These are phyloP conservation scores for Scaptomyza caliginosa DNA, from an alignment of 2,888 invertebrate genomes.

Conservation along the genomic window DNA sequence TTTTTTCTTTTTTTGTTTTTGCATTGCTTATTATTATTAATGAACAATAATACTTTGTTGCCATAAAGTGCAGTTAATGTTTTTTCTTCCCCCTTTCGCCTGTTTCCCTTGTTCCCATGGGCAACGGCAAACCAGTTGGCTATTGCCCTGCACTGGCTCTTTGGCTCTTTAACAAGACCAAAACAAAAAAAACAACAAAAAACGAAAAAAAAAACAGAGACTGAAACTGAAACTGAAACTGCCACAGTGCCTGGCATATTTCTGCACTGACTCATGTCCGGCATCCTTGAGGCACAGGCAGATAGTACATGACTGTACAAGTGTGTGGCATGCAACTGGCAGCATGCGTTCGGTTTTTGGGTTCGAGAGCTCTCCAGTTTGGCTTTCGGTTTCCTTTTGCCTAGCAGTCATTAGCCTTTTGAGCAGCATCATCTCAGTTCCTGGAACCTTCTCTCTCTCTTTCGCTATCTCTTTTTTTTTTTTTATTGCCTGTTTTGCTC, in stretches of 20 bases:
- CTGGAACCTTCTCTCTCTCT: constrained; percentile 53
- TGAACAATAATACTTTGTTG: not conserved
- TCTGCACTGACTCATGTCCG: constrained; percentile 56
- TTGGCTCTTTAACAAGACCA: constrained; percentile 12
- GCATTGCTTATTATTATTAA: no score
- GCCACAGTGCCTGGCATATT: constrained; percentile 37
- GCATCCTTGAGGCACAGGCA: constrained; percentile 51
- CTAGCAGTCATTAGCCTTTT: constrained; percentile 75
- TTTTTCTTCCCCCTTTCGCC: not conserved
- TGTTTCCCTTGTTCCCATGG: constrained; percentile 5
- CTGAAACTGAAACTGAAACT: constrained; percentile 9
- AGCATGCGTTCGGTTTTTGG: constrained; percentile 8
- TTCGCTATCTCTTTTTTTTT: constrained; percentile 1
- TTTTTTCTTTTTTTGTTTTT: no score
- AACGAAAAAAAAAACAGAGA: constrained; percentile 21
- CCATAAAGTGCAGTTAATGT: not conserved
- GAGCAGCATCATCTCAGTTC: constrained; percentile 55
- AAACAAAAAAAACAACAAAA: not conserved
- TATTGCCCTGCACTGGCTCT: constrained; percentile 18
- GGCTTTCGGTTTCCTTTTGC: constrained; percentile 21
- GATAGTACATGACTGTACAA: constrained; percentile 47
- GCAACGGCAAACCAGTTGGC: constrained; percentile 43
- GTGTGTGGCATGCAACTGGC: constrained; percentile 7
- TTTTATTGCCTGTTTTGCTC: constrained; percentile 1
- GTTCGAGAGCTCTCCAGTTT: constrained; percentile 1